These are phyloP conservation scores for Sinocyclocheilus maitianheensis DNA, from an alignment of 2,113 vertebrate species.

Conservation along the genomic window DNA sequence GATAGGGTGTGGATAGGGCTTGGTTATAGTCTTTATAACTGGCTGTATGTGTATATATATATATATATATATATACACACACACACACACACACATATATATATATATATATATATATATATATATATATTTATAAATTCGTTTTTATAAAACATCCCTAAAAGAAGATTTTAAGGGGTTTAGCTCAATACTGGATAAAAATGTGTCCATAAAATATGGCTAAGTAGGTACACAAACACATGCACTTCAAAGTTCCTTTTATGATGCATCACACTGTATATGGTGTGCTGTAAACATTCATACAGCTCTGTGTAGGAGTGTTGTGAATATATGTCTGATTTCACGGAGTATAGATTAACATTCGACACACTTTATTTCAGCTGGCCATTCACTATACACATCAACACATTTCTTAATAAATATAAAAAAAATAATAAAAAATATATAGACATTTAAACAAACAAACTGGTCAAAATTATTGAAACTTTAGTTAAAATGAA, in stretches of 20 bases:
- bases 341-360: not conserved
- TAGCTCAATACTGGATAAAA: not conserved
- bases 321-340: conserved; percentile 6
- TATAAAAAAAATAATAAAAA: too few relatives aligned
- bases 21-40: too few relatives aligned
- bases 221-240: not conserved
- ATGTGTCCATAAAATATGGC: not conserved
- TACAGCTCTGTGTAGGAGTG: not conserved
- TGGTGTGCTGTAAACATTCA: not conserved
- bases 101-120: too few relatives aligned
- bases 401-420: conserved; percentile 4
- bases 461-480: too few relatives aligned
- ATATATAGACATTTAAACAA: too few relatives aligned
- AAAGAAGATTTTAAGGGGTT: not conserved
- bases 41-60: too few relatives aligned
- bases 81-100: too few relatives aligned
- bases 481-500: too few relatives aligned
- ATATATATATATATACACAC: too few relatives aligned
- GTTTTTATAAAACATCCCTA: too few relatives aligned
- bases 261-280: not conserved
- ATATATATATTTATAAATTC: too few relatives aligned
- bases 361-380: conserved; percentile 1
- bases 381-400: not conserved
- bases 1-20: too few relatives aligned
- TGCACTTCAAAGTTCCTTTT: not conserved